Base-by-base conservation (phyloP, 2,888 invertebrate genomes). In the Agelastica alni region DNA sequence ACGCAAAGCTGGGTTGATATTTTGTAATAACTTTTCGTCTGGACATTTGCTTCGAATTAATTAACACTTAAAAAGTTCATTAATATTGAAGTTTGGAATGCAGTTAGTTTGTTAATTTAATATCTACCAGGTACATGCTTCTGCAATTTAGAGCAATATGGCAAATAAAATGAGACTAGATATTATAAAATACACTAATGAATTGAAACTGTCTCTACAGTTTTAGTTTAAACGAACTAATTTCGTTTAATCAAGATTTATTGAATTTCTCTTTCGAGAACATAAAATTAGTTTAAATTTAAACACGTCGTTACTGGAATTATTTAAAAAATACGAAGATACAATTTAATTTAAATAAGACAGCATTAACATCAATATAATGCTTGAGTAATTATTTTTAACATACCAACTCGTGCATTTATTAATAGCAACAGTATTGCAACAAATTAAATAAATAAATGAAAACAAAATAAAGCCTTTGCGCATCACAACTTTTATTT, bases 111-210 rank as follows among this genome's bases (percentile, higher is more conserved):
- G 26, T 3, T 26, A 36, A 17, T 36, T 36, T 16, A 36, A 36
- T 36, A 36, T 36, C 16, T 36, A 36, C 13, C 14, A 5, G 28
- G 6, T 12, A 36, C 36, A 36, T 36, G 36, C 36, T 34, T 7
- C 17, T n/a, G 16, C 36, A 16, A 16, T 36, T 36, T 36, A n/a
- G 17, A 36, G 17, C 17, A 17, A 36, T 5, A 36, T n/a, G 36
- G 36, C 16, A n/a, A 36, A 36, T 34, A 16, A 34, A 34, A 34
- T 9, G 16, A 36, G 17, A 16, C 16, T 14, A 4, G 2, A 18
- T 36, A 36, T 36, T 10, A n/a, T 36, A 16, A 36, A 17, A 36
- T 17, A 17, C 5, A 9, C 16, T 16, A 10, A 36, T 36, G 16
- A 36, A 36, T 17, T 17, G 17, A 18, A 26, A 26, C 26, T 26